Evolutionary conservation across 2,888 invertebrate species (phyloP).

Genomic region (Lissocephala sabroskyi): DNA sequence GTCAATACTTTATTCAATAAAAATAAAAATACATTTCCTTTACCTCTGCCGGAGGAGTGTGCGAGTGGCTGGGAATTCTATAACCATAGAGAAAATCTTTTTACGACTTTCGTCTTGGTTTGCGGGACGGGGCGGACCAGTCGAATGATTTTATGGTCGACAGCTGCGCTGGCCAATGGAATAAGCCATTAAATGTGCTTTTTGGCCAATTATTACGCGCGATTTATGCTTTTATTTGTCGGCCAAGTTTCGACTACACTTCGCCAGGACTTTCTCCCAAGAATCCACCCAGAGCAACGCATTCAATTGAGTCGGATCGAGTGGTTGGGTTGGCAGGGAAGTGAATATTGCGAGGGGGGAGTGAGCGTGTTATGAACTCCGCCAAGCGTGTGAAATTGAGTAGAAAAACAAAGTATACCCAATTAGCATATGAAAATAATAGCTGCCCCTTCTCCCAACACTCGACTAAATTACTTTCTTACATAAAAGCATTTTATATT

Average conservation of each 20-base stretch:
- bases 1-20: slow-evolving; percentile 61
- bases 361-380: too few species aligned
- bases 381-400: too few species aligned
- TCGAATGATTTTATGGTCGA: slow-evolving; percentile 23
- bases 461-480: too few species aligned
- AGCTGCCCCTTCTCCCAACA: too few species aligned
- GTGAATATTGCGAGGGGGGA: too few species aligned
- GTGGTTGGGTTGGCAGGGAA: too few species aligned
- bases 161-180: slow-evolving; percentile 11
- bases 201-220: slow-evolving; percentile 62
- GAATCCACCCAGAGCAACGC: too few species aligned
- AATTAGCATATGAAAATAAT: too few species aligned
- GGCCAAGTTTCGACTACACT: slow-evolving; percentile 43
- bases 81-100: slow-evolving; percentile 49
- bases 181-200: slow-evolving; percentile 59
- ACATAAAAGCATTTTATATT: too few species aligned
- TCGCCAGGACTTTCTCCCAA: too few species aligned
- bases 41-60: slow-evolving; percentile 12
- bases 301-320: too few species aligned
- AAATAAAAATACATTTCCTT: slow-evolving; percentile 31
- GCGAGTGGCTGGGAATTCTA: slow-evolving; percentile 38
- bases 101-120: slow-evolving; percentile 39
- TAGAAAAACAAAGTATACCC: too few species aligned
- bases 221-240: slow-evolving; percentile 58
- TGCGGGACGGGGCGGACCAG: neutral